A percentile compares a stretch with the other conserved stretches of the same genome.
These are phyloP conservation scores for Gnatocerus cornutus DNA, from an alignment of 2,888 invertebrate species.

Conservation along the genomic window DNA sequence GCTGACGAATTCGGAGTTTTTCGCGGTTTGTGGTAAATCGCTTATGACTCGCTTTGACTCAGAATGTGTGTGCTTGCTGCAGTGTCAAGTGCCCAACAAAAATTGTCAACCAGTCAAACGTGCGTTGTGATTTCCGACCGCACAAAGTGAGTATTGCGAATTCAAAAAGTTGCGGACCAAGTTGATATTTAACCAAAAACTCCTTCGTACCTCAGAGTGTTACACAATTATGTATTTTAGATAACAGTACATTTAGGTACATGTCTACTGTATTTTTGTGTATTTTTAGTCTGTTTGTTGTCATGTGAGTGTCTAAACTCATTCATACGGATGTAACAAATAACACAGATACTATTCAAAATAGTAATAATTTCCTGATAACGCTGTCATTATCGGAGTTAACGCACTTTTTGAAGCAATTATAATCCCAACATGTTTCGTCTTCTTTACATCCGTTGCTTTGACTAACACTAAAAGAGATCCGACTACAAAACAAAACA, in stretches of 20 bases:
- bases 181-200: constrained; percentile 56
- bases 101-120: neutral
- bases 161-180: constrained; percentile 37
- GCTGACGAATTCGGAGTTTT: constrained; percentile 27
- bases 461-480: constrained; percentile 14
- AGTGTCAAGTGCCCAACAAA: constrained; percentile 16
- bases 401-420: constrained; percentile 12
- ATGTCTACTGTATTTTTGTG: constrained; percentile 12
- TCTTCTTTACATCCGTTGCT: constrained; percentile 9
- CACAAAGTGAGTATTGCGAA: neutral
- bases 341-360: constrained; percentile 20
- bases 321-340: constrained; percentile 12
- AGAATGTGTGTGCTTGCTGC: constrained; percentile 18
- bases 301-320: constrained; percentile 13
- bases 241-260: constrained; percentile 39
- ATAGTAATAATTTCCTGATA: constrained; percentile 24
- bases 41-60: constrained; percentile 19
- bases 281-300: constrained; percentile 30
- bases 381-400: constrained; percentile 16
- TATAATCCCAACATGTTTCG: constrained; percentile 12
- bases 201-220: too few species aligned
- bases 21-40: constrained; percentile 25
- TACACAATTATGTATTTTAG: constrained; percentile 50
- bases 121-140: neutral
- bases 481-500: constrained; percentile 24